phyloP scores from a whole-genome alignment of 2,888 invertebrate species.

The Punctoribates punctum region DNA sequence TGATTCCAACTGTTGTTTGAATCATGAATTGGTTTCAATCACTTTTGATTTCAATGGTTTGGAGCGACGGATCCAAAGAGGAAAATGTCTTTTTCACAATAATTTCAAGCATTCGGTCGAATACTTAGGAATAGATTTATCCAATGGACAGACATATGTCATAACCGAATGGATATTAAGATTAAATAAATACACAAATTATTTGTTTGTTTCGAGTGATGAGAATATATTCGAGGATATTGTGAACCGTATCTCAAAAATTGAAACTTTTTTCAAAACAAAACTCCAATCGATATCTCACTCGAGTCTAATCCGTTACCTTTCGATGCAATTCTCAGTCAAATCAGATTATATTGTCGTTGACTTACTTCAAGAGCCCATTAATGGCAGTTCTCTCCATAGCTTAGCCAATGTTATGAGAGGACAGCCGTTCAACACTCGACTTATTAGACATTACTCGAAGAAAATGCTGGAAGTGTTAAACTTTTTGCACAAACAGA shows the following conservation, averaged over 20 bases:
- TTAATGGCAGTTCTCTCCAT: conserved; percentile 55
- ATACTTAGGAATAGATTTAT: conserved; percentile 71
- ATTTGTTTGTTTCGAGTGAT: not conserved
- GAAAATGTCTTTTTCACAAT: conserved; percentile 67
- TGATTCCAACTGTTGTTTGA: not conserved
- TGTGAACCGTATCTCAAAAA: conserved; percentile 12
- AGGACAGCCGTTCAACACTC: conserved; percentile 58
- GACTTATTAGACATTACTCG: conserved; percentile 64
- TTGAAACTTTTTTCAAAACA: conserved; percentile 19
- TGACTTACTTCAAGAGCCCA: conserved; percentile 57
- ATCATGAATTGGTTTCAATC: not conserved
- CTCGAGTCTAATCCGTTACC: conserved; percentile 68
- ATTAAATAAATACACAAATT: conserved; percentile 47
- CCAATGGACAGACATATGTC: conserved; percentile 67
- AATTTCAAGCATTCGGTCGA: conserved; percentile 64
- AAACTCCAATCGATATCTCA: conserved; percentile 56
- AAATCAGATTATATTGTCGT: conserved; percentile 64
- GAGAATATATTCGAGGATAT: not conserved
- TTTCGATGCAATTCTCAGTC: conserved; percentile 63
- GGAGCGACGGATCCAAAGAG: conserved; percentile 55
- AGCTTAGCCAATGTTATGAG: conserved; percentile 57
- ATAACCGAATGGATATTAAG: conserved; percentile 68
- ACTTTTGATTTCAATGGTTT: not conserved
- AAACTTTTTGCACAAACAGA: conserved; percentile 72
- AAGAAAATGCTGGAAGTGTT: conserved; percentile 70